Conservation (phyloP, 2,113 vertebrate genomes). For the Melanocharis versteri region DNA sequence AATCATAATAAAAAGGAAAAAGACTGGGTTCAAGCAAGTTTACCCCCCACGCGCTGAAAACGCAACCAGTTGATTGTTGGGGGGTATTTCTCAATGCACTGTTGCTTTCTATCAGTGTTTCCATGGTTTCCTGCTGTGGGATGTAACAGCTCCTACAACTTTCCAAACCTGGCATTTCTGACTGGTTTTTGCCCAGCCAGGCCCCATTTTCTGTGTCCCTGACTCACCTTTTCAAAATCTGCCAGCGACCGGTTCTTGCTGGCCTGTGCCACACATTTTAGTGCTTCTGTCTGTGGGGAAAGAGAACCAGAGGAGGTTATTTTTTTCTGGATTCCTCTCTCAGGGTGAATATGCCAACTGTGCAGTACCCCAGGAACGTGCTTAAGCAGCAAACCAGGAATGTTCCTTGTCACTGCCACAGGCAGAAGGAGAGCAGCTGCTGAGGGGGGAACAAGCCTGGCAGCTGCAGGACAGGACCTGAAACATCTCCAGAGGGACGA, state of each 20-base stretch:
- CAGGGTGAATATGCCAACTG: not conserved
- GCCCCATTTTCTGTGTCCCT: not conserved
- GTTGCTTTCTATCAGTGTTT: not conserved
- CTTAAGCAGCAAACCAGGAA: not conserved
- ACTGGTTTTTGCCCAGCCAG: not conserved
- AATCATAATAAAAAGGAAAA: too few species aligned
- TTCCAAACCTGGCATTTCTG: not conserved
- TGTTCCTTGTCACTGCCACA: not conserved
- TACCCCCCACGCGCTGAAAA: not conserved
- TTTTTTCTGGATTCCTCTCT: not conserved
- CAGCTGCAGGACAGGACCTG: not conserved
- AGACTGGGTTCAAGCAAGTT: not conserved
- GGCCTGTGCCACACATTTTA: constrained; percentile 95
- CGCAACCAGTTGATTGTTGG: accelerated
- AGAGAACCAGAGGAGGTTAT: not conserved
- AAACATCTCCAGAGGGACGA: not conserved
- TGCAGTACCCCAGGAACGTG: not conserved
- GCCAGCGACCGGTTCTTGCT: constrained; percentile 98
- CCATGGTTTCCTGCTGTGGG: not conserved
- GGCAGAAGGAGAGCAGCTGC: not conserved
- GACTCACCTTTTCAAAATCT: constrained; percentile 96
- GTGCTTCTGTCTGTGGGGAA: constrained; percentile 87
- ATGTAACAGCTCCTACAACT: not conserved
- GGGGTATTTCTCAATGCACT: not conserved
- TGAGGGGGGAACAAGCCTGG: not conserved